Conservation (phyloP, 2,797 vertebrate species). For the Borostomias antarcticus region DNA sequence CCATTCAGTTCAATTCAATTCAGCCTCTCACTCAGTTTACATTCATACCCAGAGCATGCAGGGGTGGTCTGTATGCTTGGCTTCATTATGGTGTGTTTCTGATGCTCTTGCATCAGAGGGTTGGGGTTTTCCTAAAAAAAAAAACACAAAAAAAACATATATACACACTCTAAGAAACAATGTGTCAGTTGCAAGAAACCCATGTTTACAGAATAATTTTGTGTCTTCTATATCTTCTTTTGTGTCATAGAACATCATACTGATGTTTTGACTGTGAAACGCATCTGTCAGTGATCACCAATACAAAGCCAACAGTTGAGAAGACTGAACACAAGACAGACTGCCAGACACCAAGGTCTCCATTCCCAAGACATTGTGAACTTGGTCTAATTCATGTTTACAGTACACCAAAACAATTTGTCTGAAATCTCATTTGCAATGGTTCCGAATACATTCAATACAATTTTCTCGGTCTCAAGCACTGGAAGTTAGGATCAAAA, state of each 20-base stretch:
- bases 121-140: conserved; percentile 47
- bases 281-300: conserved; percentile 40
- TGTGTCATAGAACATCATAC: conserved; percentile 44
- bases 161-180: conserved; percentile 42
- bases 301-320: conserved; percentile 33
- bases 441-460: conserved; percentile 60
- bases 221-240: conserved; percentile 55
- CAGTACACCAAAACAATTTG: too few species aligned
- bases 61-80: conserved; percentile 70
- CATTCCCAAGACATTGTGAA: too few species aligned
- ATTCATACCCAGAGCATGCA: conserved; percentile 78
- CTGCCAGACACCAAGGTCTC: not conserved
- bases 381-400: too few species aligned
- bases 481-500: not conserved
- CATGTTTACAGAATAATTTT: conserved; percentile 75
- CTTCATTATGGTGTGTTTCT: conserved; percentile 81
- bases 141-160: conserved; percentile 14
- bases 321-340: conserved; percentile 22
- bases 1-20: conserved; percentile 66
- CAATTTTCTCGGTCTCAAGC: not conserved
- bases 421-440: conserved; percentile 60
- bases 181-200: conserved; percentile 71
- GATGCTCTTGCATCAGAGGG: conserved; percentile 70
- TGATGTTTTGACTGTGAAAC: not conserved
- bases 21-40: conserved; percentile 77